Evolutionary conservation across 2,888 invertebrate species (phyloP), one percentile per base, ranked within the genome.

Genomic region (Hylaea fasciaria): DNA sequence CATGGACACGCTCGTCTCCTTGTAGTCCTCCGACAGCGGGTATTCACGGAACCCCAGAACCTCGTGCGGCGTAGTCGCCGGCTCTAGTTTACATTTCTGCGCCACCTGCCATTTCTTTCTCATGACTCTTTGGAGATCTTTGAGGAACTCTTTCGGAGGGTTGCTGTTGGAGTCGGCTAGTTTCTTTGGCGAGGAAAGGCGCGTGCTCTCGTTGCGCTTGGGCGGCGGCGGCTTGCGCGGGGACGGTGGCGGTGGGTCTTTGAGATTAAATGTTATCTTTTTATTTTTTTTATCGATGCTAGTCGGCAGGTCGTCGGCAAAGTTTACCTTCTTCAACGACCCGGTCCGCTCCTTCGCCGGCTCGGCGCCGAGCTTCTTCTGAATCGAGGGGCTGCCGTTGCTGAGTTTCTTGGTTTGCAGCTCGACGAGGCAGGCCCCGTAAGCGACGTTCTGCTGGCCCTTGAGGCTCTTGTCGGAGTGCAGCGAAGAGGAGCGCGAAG

Each of bases 51-150:
- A 98, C 0, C 98, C 98, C 8, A 98, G 93, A 1, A 98, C 97
- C 82, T 98, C 97, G 78, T 97, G 97, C 0, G 98, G 97, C 40
- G 97, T 97, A 0, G 97, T 97, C n/a, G 96, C 95, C 12, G 95
- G 95, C 82, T 98, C 97, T 22, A 96, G 88, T 84, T 97, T 97
- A 79, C 98, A 97, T 81, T 98, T 98, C 78, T 98, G 97, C 2
- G 98, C 97, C 0, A 98, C 97, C 77, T 97, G 97, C 97, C 97
- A 97, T 78, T 98, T 98, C 79, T 97, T 97, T 69, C 97, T 94
- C 97, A 98, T 98, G 0, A 98, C 98, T 52, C 97, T 93, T 79
- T 98, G 98, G 48, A 98, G 91, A 83, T 98, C 98, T 80, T 96
- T 96, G 45, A 98, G 91, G 78, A 98, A 98, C 60, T 96, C 96